Evolutionary conservation across 2,113 vertebrate species (phyloP).

Genomic region (Hyperoodon ampullatus): DNA sequence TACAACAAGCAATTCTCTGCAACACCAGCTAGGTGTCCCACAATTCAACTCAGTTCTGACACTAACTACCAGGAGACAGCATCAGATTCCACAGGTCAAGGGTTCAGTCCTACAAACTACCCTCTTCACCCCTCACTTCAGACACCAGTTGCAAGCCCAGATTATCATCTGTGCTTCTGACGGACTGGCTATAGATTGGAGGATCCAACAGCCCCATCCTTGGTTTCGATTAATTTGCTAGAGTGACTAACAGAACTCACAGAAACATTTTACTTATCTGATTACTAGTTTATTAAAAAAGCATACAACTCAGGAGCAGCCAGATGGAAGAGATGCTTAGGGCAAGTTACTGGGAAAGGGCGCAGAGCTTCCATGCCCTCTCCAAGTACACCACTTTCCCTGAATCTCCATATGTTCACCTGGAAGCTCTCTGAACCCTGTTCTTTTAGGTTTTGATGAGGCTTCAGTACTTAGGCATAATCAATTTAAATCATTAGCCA

Average conservation of each 20-base stretch:
- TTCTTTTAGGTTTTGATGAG: neutral
- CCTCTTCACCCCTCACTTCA: neutral
- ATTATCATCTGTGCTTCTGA: neutral
- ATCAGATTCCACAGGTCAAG: neutral
- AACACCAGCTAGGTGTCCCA: neutral
- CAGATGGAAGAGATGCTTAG: neutral
- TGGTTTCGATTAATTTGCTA: neutral
- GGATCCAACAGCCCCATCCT: neutral
- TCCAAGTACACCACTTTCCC: neutral
- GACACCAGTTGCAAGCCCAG: neutral
- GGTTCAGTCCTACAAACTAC: neutral
- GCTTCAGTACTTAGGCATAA: neutral
- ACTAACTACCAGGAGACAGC: neutral
- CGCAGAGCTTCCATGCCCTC: neutral
- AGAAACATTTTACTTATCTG: neutral
- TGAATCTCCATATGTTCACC: neutral
- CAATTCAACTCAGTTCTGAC: neutral
- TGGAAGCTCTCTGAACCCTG: neutral
- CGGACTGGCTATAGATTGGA: neutral
- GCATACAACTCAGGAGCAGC: neutral
- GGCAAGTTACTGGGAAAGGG: neutral
- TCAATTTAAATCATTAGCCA: neutral
- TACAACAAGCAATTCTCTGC: neutral
- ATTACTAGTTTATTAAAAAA: neutral
- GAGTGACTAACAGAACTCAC: neutral